Evolutionary conservation across 2,888 invertebrate species (phyloP).

Genomic region (Crossocerus cetratus): DNA sequence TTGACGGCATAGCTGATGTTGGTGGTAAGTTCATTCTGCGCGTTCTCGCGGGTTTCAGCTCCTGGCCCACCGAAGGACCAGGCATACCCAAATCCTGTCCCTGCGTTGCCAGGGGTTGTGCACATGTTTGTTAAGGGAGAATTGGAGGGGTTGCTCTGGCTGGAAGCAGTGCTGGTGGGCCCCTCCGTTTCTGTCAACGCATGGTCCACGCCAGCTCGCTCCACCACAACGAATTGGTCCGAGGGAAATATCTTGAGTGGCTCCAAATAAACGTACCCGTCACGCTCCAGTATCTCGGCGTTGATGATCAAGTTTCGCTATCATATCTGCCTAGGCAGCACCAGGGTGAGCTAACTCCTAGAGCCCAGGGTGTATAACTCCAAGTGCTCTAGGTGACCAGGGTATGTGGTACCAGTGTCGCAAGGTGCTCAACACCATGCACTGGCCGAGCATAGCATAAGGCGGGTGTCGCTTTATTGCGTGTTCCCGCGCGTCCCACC

Average conservation of each 20-base stretch:
- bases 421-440: slow-evolving; percentile 37
- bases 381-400: background rate
- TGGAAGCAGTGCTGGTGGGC: slow-evolving; percentile 61
- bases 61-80: slow-evolving; percentile 75
- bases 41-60: slow-evolving; percentile 71
- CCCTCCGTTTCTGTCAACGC: slow-evolving; percentile 71
- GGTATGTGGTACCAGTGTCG: background rate
- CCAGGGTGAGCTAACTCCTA: slow-evolving; percentile 8
- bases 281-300: slow-evolving; percentile 75
- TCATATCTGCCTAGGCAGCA: slow-evolving; percentile 62
- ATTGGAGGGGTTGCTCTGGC: slow-evolving; percentile 68
- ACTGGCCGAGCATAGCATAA: slow-evolving; percentile 29
- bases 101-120: slow-evolving; percentile 75
- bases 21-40: slow-evolving; percentile 70
- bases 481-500: slow-evolving; percentile 38
- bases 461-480: slow-evolving; percentile 4
- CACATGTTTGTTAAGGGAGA: slow-evolving; percentile 74
- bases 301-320: slow-evolving; percentile 57
- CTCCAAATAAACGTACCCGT: slow-evolving; percentile 74
- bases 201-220: slow-evolving; percentile 72
- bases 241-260: slow-evolving; percentile 75
- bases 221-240: slow-evolving; percentile 75
- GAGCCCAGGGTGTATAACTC: slow-evolving; percentile 5
- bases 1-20: slow-evolving; percentile 75
- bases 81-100: slow-evolving; percentile 74